These are phyloP conservation scores for Lasioglossum malachurum DNA, from an alignment of 2,888 invertebrate genomes.

Conservation along the genomic window DNA sequence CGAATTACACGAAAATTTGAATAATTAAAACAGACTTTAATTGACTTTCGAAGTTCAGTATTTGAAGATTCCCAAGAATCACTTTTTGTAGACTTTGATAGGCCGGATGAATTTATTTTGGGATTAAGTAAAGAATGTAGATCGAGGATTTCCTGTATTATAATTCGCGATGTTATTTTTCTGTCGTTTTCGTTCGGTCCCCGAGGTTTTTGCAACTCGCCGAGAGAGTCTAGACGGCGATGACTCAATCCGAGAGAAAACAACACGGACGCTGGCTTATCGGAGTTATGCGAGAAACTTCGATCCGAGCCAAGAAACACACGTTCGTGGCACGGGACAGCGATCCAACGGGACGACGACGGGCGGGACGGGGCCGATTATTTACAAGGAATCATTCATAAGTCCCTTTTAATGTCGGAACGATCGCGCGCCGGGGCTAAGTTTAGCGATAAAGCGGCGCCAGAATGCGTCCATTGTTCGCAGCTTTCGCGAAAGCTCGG, in stretches of 20 bases:
- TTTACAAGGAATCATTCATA: slow-evolving; percentile 59
- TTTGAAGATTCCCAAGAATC: neutral
- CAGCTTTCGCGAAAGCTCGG: slow-evolving; percentile 17
- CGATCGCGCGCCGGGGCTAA: slow-evolving; percentile 38
- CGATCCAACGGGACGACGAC: neutral
- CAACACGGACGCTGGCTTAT: neutral
- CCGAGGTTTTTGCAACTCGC: neutral
- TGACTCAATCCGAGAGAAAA: neutral
- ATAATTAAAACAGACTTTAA: neutral
- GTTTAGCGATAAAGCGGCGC: slow-evolving; percentile 48
- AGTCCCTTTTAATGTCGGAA: slow-evolving; percentile 41
- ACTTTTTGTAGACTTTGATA: neutral
- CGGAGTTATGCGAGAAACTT: slow-evolving; percentile 9
- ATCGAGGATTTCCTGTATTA: neutral
- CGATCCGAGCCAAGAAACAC: slow-evolving; percentile 26
- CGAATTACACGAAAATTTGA: too few relatives aligned
- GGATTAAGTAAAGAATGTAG: neutral
- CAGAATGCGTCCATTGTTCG: slow-evolving; percentile 54
- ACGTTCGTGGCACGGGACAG: slow-evolving; percentile 4
- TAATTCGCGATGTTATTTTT: neutral
- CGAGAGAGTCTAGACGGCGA: neutral
- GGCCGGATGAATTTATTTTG: neutral
- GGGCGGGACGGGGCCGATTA: slow-evolving; percentile 35
- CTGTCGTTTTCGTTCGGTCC: neutral
- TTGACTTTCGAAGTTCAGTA: neutral